Conservation (phyloP, 2,113 vertebrate species). For the Phalacrocorax aristotelis region DNA sequence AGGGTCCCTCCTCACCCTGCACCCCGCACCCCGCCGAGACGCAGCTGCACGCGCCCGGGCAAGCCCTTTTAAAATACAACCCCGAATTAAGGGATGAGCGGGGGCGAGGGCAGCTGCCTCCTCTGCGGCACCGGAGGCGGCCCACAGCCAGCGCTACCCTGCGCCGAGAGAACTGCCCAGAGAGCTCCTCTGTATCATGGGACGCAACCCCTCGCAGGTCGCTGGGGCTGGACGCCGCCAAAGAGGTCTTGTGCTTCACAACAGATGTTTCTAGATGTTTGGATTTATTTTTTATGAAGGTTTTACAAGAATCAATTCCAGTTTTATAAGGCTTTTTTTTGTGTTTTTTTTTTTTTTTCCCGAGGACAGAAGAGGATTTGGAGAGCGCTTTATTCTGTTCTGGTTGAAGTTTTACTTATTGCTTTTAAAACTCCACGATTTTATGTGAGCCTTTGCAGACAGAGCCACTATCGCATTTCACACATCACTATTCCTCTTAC, state of each 20-base stretch:
- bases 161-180: background rate
- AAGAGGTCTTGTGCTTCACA: slow-evolving; percentile 33
- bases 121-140: no score
- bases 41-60: accelerated
- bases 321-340: slow-evolving; percentile 59
- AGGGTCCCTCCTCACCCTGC: background rate
- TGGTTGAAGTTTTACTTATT: slow-evolving; percentile 51
- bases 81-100: accelerated
- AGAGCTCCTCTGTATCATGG: background rate
- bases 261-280: slow-evolving; percentile 67
- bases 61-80: background rate
- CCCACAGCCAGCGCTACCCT: no score
- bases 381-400: slow-evolving; percentile 18
- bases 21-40: background rate
- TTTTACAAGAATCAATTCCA: slow-evolving; percentile 72
- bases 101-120: background rate
- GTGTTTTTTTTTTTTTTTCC: background rate
- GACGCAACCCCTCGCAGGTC: background rate
- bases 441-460: slow-evolving; percentile 15
- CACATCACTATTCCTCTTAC: background rate
- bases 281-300: slow-evolving; percentile 69
- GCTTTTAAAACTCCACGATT: slow-evolving; percentile 44
- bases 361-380: slow-evolving; percentile 51
- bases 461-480: background rate
- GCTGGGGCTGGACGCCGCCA: slow-evolving; percentile 21